Base-by-base conservation (phyloP, 2,888 invertebrate genomes). In the Xestoiulus laeticollis region DNA sequence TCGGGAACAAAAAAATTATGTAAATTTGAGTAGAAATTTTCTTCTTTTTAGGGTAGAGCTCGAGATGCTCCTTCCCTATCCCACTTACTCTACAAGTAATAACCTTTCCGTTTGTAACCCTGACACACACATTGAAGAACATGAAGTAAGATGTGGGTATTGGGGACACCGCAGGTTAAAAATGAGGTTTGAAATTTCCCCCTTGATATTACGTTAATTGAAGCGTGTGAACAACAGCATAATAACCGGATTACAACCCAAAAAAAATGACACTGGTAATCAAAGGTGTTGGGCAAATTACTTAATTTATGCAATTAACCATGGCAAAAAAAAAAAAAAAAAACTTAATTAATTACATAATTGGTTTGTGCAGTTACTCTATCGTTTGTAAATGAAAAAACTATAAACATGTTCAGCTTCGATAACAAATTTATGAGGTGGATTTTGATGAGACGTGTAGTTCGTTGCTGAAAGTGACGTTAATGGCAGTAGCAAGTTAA, bases 21-120 rank as follows among this genome's bases (percentile, higher is more conserved):
- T 68, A 68, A 68, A 68, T 68, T 68, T 68, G 12, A 68, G 68
- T 68, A 68, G 26, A 68, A 68, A 26, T 68, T 68, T 8, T 26
- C 26, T 26, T 68, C 26, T 68, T 68, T 68, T 26, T 22, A 68
- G 68, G 68, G 68, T 68, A 68, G 68, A 68, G 68, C 68, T 68
- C 68, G 68, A 68, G 68, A 26, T 26, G 68, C 68, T n/a, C 12
- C 68, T 68, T 68, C 68, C 68, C 68, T 68, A 59, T 68, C 26
- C 68, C 68, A 26, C 26, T 68, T 68, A 68, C 68, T 68, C 68
- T 26, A 26, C 68, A 68, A 68, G 68, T 68, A 26, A 68, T 10
- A 68, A 68, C 68, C 68, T 68, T 68, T 68, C 68, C 68, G 68
- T 68, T 68, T 68, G 68, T 68, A 68, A 68, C 68, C 68, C 68